Percentiles rank a stretch among this genome's conserved stretches.
phyloP scores from a whole-genome alignment of 2,888 invertebrate genomes.

The Drosophila recens region DNA sequence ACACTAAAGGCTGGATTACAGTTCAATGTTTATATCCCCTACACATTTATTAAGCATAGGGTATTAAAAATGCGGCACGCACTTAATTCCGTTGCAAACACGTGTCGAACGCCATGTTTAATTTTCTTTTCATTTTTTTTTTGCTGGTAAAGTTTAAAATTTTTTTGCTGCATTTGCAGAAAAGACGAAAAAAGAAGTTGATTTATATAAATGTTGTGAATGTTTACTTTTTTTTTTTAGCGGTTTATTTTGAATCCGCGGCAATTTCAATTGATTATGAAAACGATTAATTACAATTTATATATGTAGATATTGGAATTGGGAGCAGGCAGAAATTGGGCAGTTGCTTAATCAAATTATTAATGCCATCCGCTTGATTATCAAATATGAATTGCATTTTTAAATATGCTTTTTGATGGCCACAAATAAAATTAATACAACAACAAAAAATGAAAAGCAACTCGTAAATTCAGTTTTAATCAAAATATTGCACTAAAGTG shows the following conservation, averaged over 20 bases:
- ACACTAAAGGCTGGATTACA: too few species aligned
- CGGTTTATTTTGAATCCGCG: slow-evolving; percentile 24
- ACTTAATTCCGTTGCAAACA: slow-evolving; percentile 24
- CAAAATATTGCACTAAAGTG: slow-evolving; percentile 38
- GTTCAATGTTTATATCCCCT: not conserved
- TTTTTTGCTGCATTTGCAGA: slow-evolving; percentile 65
- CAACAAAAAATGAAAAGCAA: slow-evolving; percentile 1
- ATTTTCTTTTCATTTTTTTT: slow-evolving; percentile 2
- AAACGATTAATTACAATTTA: slow-evolving; percentile 56
- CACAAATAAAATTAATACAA: slow-evolving; percentile 15
- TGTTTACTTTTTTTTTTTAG: slow-evolving; percentile 9
- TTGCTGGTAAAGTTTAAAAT: slow-evolving; percentile 33
- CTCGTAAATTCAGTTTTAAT: slow-evolving; percentile 51
- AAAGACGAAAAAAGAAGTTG: slow-evolving; percentile 45
- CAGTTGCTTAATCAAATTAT: slow-evolving; percentile 64
- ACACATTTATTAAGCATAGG: not conserved
- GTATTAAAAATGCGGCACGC: not conserved
- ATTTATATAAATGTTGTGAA: slow-evolving; percentile 41
- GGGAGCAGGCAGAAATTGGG: not conserved
- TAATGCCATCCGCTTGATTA: slow-evolving; percentile 57
- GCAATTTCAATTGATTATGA: slow-evolving; percentile 54
- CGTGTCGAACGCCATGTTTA: slow-evolving; percentile 47
- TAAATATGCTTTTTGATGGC: slow-evolving; percentile 25
- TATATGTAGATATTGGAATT: not conserved
- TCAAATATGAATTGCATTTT: slow-evolving; percentile 23